Evolutionary conservation across 2,888 invertebrate genomes (phyloP), one percentile per base, ranked within the genome.

Genomic region (Synergus gifuensis): DNA sequence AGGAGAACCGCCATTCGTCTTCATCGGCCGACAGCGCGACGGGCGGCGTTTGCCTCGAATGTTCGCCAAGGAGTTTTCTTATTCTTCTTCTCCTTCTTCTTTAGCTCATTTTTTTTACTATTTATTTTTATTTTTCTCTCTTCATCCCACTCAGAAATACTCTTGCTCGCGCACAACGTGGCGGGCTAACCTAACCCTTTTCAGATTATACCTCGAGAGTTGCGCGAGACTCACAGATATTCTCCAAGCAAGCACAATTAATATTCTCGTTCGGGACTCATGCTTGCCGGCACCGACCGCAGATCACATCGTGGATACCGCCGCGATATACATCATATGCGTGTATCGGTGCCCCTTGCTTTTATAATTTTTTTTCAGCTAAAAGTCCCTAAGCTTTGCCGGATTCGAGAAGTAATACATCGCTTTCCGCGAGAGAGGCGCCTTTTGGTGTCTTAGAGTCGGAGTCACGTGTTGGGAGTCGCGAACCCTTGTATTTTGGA

Each of bases 21-120:
- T 92, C 92, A 92, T 92, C 92, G 92, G 92, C 88, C 92, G 92
- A 92, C 92, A 92, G 92, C 92, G 87, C 92, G 90, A 92, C 92
- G 92, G 92, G 92, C 92, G 92, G 92, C 92, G 90, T 92, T 92
- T 92, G 92, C 91, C 90, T 92, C 92, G 91, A 92, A 91, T 91
- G 90, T 90, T 90, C 91, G 88, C 90, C 90, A 89, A 90, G 89
- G 88, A 90, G 89, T 90, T 89, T 89, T 90, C 89, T 91, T 36
- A 36, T 36, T 90, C 89, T 89, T 91, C 89, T 87, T 87, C 88
- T 85, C 87, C 49, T 86, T 85, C 85, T 85, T 80, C 83, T 83
- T 76, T 64, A 42, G 77, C 64, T 80, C 81, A 82, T 76, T 78
- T 46, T 78, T 77, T 78, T 81, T 80, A 69, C 49, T 64, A 76